These are phyloP conservation scores for Halichondria panicea DNA, from an alignment of 37 sponge, comb jelly and placozoan species.

Conservation along the genomic window DNA sequence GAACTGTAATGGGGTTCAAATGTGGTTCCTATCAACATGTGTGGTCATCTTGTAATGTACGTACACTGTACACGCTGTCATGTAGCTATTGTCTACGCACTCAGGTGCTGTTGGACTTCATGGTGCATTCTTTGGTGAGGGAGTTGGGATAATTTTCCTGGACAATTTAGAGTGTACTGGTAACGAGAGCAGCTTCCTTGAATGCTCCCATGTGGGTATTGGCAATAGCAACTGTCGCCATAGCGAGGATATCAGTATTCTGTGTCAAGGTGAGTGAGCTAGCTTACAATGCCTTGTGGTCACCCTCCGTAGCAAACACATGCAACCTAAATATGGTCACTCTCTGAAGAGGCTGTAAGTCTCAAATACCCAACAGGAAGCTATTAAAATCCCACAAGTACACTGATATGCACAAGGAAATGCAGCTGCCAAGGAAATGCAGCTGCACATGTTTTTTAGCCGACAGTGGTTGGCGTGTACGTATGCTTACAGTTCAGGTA, in stretches of 20 bases:
- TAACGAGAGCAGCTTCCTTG: conserved; percentile 36
- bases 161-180: conserved; percentile 44
- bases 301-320: not conserved
- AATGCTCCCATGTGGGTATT: conserved; percentile 34
- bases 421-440: too few species aligned
- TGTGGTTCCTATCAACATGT: too few species aligned
- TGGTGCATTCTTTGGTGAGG: conserved; percentile 29
- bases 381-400: too few species aligned
- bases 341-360: not conserved
- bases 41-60: too few species aligned
- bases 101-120: conserved; percentile 32
- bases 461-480: not conserved
- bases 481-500: not conserved
- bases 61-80: too few species aligned
- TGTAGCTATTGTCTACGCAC: not conserved
- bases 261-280: conserved; percentile 24
- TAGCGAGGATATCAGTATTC: conserved; percentile 32
- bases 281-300: not conserved
- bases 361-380: too few species aligned
- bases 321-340: not conserved
- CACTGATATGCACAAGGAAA: too few species aligned
- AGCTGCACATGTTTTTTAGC: not conserved
- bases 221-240: conserved; percentile 37
- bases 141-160: conserved; percentile 50
- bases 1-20: too few species aligned